Evolutionary conservation across 2,888 invertebrate genomes (phyloP).

Genomic region (Biston betularia): DNA sequence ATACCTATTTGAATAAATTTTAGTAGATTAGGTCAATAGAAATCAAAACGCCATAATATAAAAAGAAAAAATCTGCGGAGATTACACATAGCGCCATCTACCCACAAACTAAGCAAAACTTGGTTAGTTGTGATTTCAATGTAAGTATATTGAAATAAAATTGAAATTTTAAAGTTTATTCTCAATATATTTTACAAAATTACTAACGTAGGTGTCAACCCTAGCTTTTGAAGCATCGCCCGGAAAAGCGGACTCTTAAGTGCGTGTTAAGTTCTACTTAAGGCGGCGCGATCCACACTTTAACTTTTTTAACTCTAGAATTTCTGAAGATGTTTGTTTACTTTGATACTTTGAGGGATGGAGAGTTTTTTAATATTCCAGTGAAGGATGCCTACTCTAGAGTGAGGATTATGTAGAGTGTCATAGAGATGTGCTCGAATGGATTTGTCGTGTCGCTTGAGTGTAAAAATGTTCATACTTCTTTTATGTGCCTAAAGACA

Average conservation of each 20-base stretch:
- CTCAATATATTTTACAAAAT: too few species aligned
- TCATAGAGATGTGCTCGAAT: constrained; percentile 1
- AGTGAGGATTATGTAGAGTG: constrained; percentile 20
- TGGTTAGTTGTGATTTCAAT: too few species aligned
- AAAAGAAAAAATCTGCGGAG: too few species aligned
- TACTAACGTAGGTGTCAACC: constrained; percentile 35
- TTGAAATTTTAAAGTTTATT: too few species aligned
- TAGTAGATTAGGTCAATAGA: too few species aligned
- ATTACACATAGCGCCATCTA: too few species aligned
- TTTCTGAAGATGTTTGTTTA: constrained; percentile 49
- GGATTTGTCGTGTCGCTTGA: background rate
- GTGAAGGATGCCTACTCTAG: constrained; percentile 1
- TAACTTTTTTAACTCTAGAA: constrained; percentile 52
- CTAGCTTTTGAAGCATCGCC: constrained; percentile 42
- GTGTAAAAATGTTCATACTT: background rate
- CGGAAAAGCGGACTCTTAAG: constrained; percentile 49
- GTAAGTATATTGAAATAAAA: too few species aligned
- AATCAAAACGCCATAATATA: too few species aligned
- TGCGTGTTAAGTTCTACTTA: constrained; percentile 59
- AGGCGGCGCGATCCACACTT: constrained; percentile 52
- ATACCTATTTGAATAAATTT: too few species aligned
- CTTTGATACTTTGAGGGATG: constrained; percentile 40
- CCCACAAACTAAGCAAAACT: too few species aligned
- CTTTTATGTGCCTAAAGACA: background rate
- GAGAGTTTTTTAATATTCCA: constrained; percentile 40